These are phyloP conservation scores for Hyposmocoma kahamanoa DNA, from an alignment of 1,140 invertebrate genomes.

Conservation along the genomic window DNA sequence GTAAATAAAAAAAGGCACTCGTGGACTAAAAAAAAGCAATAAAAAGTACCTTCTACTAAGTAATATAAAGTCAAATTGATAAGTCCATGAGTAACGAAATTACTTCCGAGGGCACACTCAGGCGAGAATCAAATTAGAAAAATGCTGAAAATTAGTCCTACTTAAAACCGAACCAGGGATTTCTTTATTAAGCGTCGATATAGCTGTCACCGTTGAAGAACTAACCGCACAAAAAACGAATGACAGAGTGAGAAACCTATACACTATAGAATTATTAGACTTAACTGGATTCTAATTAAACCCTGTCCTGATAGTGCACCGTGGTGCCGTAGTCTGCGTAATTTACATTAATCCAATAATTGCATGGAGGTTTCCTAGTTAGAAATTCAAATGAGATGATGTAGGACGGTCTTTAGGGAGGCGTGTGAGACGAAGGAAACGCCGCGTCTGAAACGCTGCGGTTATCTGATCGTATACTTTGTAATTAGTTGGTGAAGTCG, in stretches of 20 bases:
- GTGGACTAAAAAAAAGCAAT: too few species aligned
- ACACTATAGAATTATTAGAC: slow-evolving; percentile 56
- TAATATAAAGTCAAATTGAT: too few species aligned
- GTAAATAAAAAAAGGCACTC: too few species aligned
- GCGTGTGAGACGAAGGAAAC: slow-evolving; percentile 42
- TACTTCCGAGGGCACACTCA: too few species aligned
- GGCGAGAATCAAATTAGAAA: too few species aligned
- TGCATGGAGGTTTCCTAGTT: slow-evolving; percentile 93
- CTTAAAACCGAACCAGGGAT: too few species aligned
- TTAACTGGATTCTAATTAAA: slow-evolving; percentile 72
- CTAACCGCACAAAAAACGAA: not conserved
- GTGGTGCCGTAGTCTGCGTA: slow-evolving; percentile 82
- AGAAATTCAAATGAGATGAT: slow-evolving; percentile 93
- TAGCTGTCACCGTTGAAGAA: not conserved
- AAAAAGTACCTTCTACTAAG: too few species aligned
- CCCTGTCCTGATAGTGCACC: slow-evolving; percentile 74
- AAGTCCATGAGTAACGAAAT: too few species aligned
- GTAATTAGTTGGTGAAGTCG: too few species aligned
- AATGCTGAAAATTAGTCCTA: too few species aligned
- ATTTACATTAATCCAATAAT: slow-evolving; percentile 96
- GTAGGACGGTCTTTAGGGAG: slow-evolving; percentile 61
- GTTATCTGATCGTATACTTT: too few species aligned
- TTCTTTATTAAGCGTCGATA: slow-evolving; percentile 33
- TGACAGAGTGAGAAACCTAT: not conserved
- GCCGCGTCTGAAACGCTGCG: slow-evolving; percentile 42